Conservation (phyloP, 2,113 vertebrate species). For the Dipodomys ordii region DNA sequence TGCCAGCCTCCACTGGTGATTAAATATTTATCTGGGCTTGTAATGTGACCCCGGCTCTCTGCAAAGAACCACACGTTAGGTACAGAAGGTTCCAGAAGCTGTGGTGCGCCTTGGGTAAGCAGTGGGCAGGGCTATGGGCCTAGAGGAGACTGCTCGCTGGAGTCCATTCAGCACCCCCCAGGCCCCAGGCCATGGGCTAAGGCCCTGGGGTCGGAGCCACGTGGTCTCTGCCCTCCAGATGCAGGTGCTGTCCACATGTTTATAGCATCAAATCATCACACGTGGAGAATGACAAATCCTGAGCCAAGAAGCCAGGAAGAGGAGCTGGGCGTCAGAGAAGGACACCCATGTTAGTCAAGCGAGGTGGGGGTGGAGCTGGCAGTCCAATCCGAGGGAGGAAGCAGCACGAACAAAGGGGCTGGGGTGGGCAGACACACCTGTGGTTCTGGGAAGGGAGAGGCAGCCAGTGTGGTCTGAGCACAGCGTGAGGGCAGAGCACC, state of each 20-base stretch:
- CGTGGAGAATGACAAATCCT: background rate
- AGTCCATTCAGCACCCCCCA: background rate
- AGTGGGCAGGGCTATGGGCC: background rate
- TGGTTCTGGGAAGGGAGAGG: background rate
- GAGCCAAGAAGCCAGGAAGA: background rate
- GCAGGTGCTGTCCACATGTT: background rate
- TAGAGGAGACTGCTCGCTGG: no score
- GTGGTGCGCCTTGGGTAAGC: background rate
- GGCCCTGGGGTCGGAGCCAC: background rate
- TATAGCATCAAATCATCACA: slow-evolving; percentile 56
- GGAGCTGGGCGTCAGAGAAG: background rate
- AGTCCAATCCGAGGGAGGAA: background rate
- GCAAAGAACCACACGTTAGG: background rate
- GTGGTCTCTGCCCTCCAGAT: background rate
- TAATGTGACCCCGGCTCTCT: background rate
- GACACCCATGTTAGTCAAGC: background rate
- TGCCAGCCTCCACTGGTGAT: background rate
- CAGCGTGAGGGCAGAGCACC: background rate
- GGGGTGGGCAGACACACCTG: background rate
- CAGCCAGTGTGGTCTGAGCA: background rate
- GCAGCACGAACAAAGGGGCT: background rate
- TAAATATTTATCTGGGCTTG: slow-evolving; percentile 56
- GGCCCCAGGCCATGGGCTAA: background rate
- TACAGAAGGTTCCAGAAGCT: background rate
- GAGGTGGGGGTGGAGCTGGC: background rate